A percentile compares a stretch with the other conserved stretches of the same genome.
phyloP scores from a whole-genome alignment of 2,797 vertebrate genomes.

The Sebastes steindachneri region DNA sequence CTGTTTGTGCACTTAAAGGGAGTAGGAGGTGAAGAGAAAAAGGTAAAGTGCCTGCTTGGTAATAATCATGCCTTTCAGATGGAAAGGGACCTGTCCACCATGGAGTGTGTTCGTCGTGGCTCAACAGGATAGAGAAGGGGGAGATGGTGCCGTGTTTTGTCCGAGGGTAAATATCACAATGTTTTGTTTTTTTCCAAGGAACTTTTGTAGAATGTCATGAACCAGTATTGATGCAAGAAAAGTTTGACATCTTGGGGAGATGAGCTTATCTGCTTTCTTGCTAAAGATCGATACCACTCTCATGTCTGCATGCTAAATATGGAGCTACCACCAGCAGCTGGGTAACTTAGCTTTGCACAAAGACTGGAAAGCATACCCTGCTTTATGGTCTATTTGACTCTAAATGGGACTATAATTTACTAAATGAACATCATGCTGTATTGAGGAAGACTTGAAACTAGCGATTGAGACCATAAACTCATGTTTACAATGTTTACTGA shows the following conservation, averaged over 20 bases:
- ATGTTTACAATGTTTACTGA: neutral
- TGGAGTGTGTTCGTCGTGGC: conserved; percentile 97
- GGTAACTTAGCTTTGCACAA: no score
- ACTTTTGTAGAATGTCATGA: neutral
- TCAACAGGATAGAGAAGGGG: conserved; percentile 91
- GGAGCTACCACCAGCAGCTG: neutral
- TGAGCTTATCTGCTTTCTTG: neutral
- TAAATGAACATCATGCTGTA: neutral
- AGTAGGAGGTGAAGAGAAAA: conserved; percentile 48
- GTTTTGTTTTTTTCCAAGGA: neutral
- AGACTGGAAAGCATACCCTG: no score
- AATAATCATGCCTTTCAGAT: conserved; percentile 80
- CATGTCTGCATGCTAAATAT: neutral
- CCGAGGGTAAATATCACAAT: conserved; percentile 85
- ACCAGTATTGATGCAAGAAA: neutral
- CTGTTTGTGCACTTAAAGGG: conserved; percentile 50
- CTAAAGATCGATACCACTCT: neutral
- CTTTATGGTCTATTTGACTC: no score
- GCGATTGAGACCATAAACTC: neutral
- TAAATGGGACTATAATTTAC: neutral
- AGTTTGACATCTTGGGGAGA: neutral
- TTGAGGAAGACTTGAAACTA: neutral
- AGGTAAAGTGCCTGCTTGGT: conserved; percentile 58
- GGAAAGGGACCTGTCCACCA: conserved; percentile 94
- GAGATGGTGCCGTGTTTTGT: conserved; percentile 97